These are phyloP conservation scores for Sebastes umbrosus DNA, from an alignment of 2,797 vertebrate species.

Conservation along the genomic window DNA sequence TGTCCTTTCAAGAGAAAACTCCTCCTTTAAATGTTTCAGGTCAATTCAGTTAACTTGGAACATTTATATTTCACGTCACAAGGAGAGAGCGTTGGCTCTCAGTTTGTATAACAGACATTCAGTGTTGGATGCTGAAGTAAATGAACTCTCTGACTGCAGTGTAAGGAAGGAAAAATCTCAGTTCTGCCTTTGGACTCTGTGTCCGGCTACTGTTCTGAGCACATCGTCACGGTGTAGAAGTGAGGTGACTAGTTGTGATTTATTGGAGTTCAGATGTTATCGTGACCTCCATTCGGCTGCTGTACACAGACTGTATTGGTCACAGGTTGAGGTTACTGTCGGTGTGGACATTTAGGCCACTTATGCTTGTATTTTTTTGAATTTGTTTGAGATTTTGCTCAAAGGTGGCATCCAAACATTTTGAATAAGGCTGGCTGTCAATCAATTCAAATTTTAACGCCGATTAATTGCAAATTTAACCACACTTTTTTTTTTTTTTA, in stretches of 20 bases:
- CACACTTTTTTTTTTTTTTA: too few relatives aligned
- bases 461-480: too few relatives aligned
- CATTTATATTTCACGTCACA: background rate
- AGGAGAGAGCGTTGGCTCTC: background rate
- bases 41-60: background rate
- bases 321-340: background rate
- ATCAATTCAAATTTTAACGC: too few relatives aligned
- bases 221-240: background rate
- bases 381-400: background rate
- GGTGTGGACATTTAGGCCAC: background rate
- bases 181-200: background rate
- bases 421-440: background rate
- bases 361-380: background rate
- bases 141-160: background rate
- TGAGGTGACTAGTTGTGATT: background rate
- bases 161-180: background rate
- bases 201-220: background rate
- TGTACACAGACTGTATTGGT: background rate
- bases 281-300: background rate
- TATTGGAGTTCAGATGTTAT: background rate
- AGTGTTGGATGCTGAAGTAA: background rate
- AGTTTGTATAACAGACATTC: background rate
- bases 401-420: background rate
- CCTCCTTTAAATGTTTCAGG: background rate
- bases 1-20: constrained; percentile 2